Evolutionary conservation across 1,140 invertebrate genomes (phyloP), one percentile per base, ranked within the genome.

Genomic region (Anastrepha obliqua): DNA sequence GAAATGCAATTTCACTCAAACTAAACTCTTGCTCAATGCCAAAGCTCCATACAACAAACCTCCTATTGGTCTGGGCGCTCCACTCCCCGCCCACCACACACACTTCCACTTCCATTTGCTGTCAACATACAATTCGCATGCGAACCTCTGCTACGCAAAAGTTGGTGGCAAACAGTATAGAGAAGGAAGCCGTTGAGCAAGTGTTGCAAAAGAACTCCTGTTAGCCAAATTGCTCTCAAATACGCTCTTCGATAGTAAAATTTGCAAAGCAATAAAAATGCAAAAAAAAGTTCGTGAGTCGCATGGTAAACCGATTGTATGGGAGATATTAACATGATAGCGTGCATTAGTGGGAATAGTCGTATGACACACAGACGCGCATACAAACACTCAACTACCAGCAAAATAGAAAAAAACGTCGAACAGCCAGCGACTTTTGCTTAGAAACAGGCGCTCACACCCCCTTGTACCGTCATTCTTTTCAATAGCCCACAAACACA

Each of bases 111-210:
- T 81, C 74, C 20, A 81, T 29, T 55, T 81, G 67, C 17, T 17
- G 67, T 74, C 67, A 55, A 55, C 74, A 47, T 42, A 81, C 74
- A 81, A 81, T 81, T 81, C 74, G 47, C 74, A 55, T 81, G 74
- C 47, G 74, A 55, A 55, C 2, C 74, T 29, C 47, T 5, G 51
- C n/a, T 6, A n/a, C 74, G 29, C 29, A 29, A 81, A n/a, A 81
- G 74, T 51, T 55, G 47, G n/a, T 11, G 17, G n/a, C 2, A 29
- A 13, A 29, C 17, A 6, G 17, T 29, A 8, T 15, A 20, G 17
- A 20, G 8, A 29, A n/a, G 7, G 47, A 6, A 81, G n/a, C 74
- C 2, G 9, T 1, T 67, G n/a, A 81, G 74, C n/a, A 15, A 29
- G 9, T 81, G n/a, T 55, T 81, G 47, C 74, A 51, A 81, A 55